Base-by-base conservation (phyloP, 1,140 invertebrate genomes). In the Drosophila insularis region DNA sequence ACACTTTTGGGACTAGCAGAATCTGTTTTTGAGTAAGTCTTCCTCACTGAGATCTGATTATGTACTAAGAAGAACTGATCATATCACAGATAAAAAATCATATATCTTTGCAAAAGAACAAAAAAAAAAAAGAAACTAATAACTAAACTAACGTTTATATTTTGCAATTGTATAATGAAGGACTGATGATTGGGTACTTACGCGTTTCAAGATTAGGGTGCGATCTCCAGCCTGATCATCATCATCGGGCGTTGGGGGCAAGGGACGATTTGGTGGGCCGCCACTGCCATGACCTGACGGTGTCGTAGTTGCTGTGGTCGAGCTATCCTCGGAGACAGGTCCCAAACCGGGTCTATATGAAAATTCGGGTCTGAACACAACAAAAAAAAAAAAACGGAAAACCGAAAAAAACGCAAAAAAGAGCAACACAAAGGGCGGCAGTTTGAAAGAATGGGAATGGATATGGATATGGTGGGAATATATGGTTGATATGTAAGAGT, bases 191-290 rank as follows among this genome's bases (percentile, higher is more conserved):
- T 13, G 35, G 19, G 21, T 43, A 91, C 96, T 96, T 94, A 98
- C 97, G 95, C 97, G 92, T 94, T 95, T 95, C 93, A 97, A 96
- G 80, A 98, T 97, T 92, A 98, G 94, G 64, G 98, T 98, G 87
- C 96, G 94, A 92, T 98, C 97, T 67, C 96, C 95, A 75, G 93
- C 93, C 63, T 92, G 91, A 89, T 93, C 93, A 90, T 98, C 97
- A 91, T 97, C 96, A 89, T 97, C 97, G 17, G 98, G 98, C 21
- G 98, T 98, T 11, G 98, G 98, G 50, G 98, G 98, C 79, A 98
- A 93, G 63, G 98, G 98, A 71, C 98, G 94, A 91, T 97, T 98
- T 53, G 97, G 97, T 75, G 97, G 96, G 71, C 96, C 95, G 63
- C 95, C 95, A 86, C 93, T 92, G 89, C 92, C 92, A 60, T 91